Percentiles rank a stretch among this genome's conserved stretches.
These are phyloP conservation scores for Cladopsammia gracilis DNA, from an alignment of 64 coral and sea anemone genomes.

Conservation along the genomic window DNA sequence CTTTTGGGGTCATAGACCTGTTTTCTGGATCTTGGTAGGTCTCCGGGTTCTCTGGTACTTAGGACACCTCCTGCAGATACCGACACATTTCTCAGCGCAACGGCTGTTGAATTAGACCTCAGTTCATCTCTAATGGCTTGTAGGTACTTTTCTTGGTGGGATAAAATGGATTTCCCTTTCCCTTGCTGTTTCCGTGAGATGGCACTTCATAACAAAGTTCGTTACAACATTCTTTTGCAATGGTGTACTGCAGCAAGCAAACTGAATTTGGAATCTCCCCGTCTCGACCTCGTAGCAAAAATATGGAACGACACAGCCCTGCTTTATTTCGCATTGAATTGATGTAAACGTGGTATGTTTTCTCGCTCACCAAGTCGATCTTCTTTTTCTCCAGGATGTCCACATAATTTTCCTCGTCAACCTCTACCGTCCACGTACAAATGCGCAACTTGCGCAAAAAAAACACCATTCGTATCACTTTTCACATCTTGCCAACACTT, in stretches of 20 bases:
- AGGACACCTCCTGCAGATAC: constrained; percentile 7
- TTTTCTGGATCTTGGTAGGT: constrained; percentile 36
- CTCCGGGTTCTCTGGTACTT: constrained; percentile 1
- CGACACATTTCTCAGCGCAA: constrained; percentile 30
- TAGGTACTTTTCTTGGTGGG: no score
- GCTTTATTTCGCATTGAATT: constrained; percentile 10
- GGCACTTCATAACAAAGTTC: constrained; percentile 47
- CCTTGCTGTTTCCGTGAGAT: no score
- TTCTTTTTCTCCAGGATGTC: constrained; percentile 28
- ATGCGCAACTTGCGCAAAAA: not conserved
- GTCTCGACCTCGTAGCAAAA: constrained; percentile 22
- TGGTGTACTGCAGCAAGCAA: constrained; percentile 37
- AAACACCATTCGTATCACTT: not conserved
- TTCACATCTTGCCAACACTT: constrained; percentile 19
- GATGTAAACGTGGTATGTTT: constrained; percentile 7
- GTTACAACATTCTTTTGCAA: not conserved
- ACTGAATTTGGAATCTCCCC: constrained; percentile 8
- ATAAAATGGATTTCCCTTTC: no score
- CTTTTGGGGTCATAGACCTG: constrained; percentile 38
- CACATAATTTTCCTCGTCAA: constrained; percentile 8
- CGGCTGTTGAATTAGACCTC: not conserved
- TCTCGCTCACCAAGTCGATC: not conserved
- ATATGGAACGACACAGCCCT: constrained; percentile 54
- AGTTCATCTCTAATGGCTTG: not conserved
- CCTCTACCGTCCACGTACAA: constrained; percentile 14